Conservation (phyloP, 1,140 invertebrate species). For the Lordiphosa stackelbergi region DNA sequence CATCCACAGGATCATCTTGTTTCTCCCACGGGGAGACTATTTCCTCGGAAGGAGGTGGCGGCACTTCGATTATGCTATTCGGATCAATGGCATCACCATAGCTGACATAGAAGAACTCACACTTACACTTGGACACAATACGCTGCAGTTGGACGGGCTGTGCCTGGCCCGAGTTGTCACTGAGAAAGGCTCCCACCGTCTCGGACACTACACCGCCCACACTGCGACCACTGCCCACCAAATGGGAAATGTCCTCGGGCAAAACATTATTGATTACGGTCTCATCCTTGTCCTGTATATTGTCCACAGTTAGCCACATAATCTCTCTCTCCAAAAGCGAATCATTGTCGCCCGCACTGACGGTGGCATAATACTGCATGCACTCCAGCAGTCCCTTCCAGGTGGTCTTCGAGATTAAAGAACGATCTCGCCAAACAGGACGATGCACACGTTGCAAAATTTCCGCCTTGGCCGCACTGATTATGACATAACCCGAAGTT, state of each 20-base stretch:
- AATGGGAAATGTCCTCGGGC: conserved; percentile 91
- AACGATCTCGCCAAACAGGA: conserved; percentile 94
- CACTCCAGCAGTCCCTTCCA: conserved; percentile 97
- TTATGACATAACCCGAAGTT: conserved; percentile 96
- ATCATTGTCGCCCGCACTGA: conserved; percentile 89
- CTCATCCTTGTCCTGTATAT: conserved; percentile 92
- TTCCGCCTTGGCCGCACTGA: conserved; percentile 96
- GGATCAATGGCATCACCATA: conserved; percentile 92
- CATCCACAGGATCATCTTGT: conserved; percentile 93
- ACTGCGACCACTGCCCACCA: conserved; percentile 95
- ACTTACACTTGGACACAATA: conserved; percentile 97
- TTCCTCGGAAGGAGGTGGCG: conserved; percentile 84
- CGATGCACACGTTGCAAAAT: conserved; percentile 93
- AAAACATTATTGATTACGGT: conserved; percentile 84
- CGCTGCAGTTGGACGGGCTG: conserved; percentile 88
- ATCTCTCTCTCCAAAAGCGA: conserved; percentile 89
- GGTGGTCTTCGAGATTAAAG: conserved; percentile 94
- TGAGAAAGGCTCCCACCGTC: conserved; percentile 90
- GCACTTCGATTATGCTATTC: conserved; percentile 81
- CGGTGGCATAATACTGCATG: conserved; percentile 99
- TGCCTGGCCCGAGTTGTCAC: conserved; percentile 75
- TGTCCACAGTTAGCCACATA: conserved; percentile 95
- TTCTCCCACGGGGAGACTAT: conserved; percentile 84
- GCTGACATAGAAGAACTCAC: conserved; percentile 98
- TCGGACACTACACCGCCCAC: conserved; percentile 97